Evolutionary conservation across 2,113 vertebrate species (phyloP), one percentile per base, ranked within the genome.

Genomic region (Python bivittatus): DNA sequence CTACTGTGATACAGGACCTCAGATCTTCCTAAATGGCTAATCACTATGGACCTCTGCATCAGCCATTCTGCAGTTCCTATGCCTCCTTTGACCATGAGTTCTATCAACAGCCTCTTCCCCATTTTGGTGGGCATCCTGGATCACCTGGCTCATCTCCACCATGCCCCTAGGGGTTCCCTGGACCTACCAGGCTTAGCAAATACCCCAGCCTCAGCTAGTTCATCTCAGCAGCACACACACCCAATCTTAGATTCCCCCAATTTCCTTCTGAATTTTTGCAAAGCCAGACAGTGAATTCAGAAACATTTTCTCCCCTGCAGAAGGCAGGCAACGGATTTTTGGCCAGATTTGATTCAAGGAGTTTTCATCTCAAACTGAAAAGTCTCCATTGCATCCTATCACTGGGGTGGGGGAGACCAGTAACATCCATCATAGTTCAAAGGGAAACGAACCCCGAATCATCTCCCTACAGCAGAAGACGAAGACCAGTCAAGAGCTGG

Each of bases 271-370:
- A 84, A 60, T 92, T 48, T 89, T 86, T 93, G 53, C 92, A 72
- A 90, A 57, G 90, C 94, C 92, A 95, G 93, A 96, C 88, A 96
- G 53, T 12, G 33, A 90, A 90, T 88, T 92, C 92, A 92, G 87
- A 92, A 93, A 94, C 93, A 60, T 89, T 68, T 53, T 93, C 90
- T 93, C 95, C 60, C 95, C 56, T 5, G 89, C 88, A 60, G 91
- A 94, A 87, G 95, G 93, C 94, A 92, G 95, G 89, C 95, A 93
- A 94, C 25, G 88, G 94, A 97, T 97, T 96, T 97, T 93, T 95
- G 93, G 86, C 93, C 94, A 97, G 97, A 97, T 95, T 86, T 68
- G n/a, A 95, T 94, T 95, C 89, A 79, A 93, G 90, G 15, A 94
- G 92, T 38, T 92, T 93, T 91, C 88, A 29, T 0, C 84, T 90